Evolutionary conservation across 2,888 invertebrate genomes (phyloP), one percentile per base, ranked within the genome.

Genomic region (Coelogynopora nodosa): DNA sequence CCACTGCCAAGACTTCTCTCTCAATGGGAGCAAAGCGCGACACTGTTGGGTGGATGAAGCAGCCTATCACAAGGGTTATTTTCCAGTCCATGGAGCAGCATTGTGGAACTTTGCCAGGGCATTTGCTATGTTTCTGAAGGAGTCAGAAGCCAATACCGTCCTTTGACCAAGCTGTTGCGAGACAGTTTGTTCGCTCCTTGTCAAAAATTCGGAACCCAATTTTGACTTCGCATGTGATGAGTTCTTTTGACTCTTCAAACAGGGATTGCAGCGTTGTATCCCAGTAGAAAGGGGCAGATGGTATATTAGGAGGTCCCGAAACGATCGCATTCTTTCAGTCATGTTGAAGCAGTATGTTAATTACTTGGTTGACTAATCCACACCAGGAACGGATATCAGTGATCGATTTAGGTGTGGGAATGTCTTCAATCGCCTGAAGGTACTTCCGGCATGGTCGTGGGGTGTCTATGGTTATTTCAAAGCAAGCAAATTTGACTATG

Each of bases 311-410:
- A n/a, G n/a, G n/a, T n/a, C n/a, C n/a, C n/a, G n/a, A n/a, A n/a
- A n/a, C n/a, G n/a, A n/a, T n/a, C n/a, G n/a, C 88, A 88, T 88
- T 74, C 86, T 86, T 67, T 80, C 67, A 49, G 88, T 67, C 87
- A 86, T 88, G 67, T 86, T 88, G 84, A 89, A 89, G 0, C 88
- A 86, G 67, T 89, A 89, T 0, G 88, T 87, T 0, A n/a, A n/a
- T n/a, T n/a, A 89, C 88, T 86, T 89, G 89, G 86, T 88, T 89
- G 1, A 89, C 82, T 23, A 89, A 88, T 0, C 89, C 89, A 85
- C 89, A 89, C 81, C 81, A 80, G 5, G 27, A 27, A 27, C 81
- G 23, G 5, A 80, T 80, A n/a, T 80, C 81, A 80, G 81, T 80
- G 81, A 80, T 80, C 10, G 10, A 27, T 28, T 28, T 80, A 13